These are phyloP conservation scores for Diloba caeruleocephala DNA, from an alignment of 2,888 invertebrate genomes.

Conservation along the genomic window DNA sequence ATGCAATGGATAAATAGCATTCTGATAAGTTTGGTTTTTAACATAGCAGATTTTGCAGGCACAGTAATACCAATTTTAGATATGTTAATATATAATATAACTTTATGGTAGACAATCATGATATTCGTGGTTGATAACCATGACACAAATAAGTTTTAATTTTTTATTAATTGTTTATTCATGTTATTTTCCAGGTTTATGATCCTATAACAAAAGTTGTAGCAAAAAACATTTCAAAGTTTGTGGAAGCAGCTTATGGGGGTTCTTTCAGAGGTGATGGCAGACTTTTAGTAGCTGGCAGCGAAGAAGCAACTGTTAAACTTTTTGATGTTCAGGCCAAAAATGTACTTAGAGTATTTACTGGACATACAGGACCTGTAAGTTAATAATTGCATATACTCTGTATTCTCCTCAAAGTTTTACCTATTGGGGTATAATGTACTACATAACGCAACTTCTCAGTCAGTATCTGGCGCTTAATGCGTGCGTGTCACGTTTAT, in stretches of 20 bases:
- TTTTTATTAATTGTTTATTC: background rate
- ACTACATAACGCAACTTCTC: too few species aligned
- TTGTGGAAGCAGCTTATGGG: conserved; percentile 95
- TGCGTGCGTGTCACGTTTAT: too few species aligned
- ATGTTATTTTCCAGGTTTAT: conserved; percentile 90
- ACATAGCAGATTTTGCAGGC: too few species aligned
- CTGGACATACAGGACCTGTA: conserved; percentile 94
- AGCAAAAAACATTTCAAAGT: conserved; percentile 94
- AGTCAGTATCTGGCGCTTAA: too few species aligned
- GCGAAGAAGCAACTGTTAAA: conserved; percentile 96
- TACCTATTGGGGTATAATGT: too few species aligned
- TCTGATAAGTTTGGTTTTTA: too few species aligned
- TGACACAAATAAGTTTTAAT: background rate
- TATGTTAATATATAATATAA: too few species aligned
- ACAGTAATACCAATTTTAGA: too few species aligned
- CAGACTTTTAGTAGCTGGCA: conserved; percentile 95
- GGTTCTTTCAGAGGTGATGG: conserved; percentile 95
- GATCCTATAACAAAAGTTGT: conserved; percentile 95
- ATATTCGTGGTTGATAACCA: too few species aligned
- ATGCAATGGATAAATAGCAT: too few species aligned
- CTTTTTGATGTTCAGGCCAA: conserved; percentile 96
- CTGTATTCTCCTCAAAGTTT: too few species aligned
- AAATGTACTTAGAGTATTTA: conserved; percentile 94
- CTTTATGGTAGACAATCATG: too few species aligned
- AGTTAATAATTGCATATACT: conserved; percentile 52